A percentile compares a stretch with the other conserved stretches of the same genome.
phyloP scores from a whole-genome alignment of 2,888 invertebrate species.

The Drosophila koepferae region DNA sequence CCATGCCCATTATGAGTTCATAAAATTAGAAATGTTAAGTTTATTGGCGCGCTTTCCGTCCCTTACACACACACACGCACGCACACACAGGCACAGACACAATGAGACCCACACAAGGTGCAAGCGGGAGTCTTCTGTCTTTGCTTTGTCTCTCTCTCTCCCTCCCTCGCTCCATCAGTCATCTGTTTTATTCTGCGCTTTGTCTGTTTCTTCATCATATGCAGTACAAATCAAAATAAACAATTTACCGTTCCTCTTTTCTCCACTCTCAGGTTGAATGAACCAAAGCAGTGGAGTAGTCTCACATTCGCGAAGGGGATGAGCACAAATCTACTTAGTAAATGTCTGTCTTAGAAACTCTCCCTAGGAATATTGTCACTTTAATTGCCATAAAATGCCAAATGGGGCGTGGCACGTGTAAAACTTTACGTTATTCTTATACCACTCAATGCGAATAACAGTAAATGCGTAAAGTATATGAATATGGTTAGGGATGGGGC shows the following conservation, averaged over 20 bases:
- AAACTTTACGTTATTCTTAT: constrained; percentile 45
- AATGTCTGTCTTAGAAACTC: not conserved
- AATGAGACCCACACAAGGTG: constrained; percentile 31
- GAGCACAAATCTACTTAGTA: not conserved
- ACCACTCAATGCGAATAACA: constrained; percentile 25
- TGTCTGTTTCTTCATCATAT: constrained; percentile 18
- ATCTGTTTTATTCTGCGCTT: constrained; percentile 15
- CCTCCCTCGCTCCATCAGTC: not conserved
- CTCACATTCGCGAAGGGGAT: not conserved
- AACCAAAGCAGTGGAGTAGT: constrained; percentile 32
- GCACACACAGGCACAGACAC: no score
- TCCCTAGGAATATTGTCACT: constrained; percentile 26
- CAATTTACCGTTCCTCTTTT: constrained; percentile 41
- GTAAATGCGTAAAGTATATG: constrained; percentile 12
- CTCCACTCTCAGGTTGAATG: constrained; percentile 45
- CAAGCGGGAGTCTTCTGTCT: constrained; percentile 23
- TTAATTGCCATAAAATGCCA: constrained; percentile 56
- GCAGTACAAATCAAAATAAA: constrained; percentile 58
- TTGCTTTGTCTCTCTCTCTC: not conserved
- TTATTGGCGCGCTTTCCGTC: constrained; percentile 64
- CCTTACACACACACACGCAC: constrained; percentile 10
- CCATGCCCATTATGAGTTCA: constrained; percentile 42
- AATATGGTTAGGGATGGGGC: no score
- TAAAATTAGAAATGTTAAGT: constrained; percentile 59
- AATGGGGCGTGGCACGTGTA: constrained; percentile 35